phyloP scores from a whole-genome alignment of 2,888 invertebrate species.

The Heliconius charithonia region DNA sequence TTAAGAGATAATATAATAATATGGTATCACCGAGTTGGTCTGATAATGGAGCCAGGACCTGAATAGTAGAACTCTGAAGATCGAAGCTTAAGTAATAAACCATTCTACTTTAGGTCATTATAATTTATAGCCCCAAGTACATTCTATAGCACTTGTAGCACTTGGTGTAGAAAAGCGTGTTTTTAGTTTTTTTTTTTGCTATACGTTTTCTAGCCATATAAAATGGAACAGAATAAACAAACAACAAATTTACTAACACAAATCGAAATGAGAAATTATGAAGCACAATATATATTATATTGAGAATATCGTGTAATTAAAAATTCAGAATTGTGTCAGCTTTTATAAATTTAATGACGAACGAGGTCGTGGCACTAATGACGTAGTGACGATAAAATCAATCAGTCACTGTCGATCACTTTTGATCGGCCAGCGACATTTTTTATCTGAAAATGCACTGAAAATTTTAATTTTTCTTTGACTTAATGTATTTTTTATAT shows the following conservation, averaged over 20 bases:
- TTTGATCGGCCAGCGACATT: conserved; percentile 44
- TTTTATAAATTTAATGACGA: conserved; percentile 40
- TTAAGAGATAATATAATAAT: too few species aligned
- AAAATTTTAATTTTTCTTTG: neutral
- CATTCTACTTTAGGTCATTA: too few species aligned
- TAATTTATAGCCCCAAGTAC: too few species aligned
- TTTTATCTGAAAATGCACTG: conserved; percentile 39
- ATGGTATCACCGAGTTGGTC: too few species aligned
- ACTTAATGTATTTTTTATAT: neutral
- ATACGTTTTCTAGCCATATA: too few species aligned
- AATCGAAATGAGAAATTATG: neutral
- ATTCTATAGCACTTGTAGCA: too few species aligned
- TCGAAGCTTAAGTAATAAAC: too few species aligned
- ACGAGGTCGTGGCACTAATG: conserved; percentile 44
- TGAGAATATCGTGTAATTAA: conserved; percentile 24
- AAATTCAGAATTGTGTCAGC: conserved; percentile 33
- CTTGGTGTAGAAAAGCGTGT: too few species aligned
- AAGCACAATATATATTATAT: neutral
- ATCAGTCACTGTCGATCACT: conserved; percentile 47
- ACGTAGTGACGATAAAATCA: conserved; percentile 46
- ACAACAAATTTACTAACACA: neutral
- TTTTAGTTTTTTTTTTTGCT: too few species aligned
- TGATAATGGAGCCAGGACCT: neutral
- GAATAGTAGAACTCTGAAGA: neutral
- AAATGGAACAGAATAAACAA: neutral